Percentiles rank a stretch among this genome's conserved stretches.
Conservation (phyloP, 2,113 vertebrate species). For the Phyllopteryx taeniolatus region DNA sequence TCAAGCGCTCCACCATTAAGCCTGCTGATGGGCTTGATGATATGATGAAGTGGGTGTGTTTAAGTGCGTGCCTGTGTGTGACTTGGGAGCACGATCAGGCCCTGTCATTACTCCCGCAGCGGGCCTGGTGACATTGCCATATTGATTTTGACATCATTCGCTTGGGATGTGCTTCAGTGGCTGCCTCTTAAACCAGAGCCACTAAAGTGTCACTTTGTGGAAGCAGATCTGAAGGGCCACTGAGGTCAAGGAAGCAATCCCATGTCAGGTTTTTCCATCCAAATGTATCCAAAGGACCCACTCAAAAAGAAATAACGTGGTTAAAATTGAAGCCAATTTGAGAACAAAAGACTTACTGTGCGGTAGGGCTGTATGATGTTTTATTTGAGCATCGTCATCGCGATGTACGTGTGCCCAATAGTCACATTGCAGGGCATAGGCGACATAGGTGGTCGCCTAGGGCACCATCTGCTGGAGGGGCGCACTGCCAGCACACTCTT, state of each 20-base stretch:
- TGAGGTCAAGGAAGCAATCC: slow-evolving; percentile 16
- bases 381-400: too few relatives aligned
- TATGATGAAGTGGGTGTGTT: slow-evolving; percentile 56
- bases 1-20: slow-evolving; percentile 61
- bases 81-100: slow-evolving; percentile 35
- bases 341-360: not conserved
- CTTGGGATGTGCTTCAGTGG: slow-evolving; percentile 38
- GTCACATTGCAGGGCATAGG: too few relatives aligned
- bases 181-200: slow-evolving; percentile 47
- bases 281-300: not conserved
- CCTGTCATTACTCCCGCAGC: slow-evolving; percentile 43
- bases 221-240: slow-evolving; percentile 40
- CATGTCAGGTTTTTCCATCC: not conserved
- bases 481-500: too few relatives aligned
- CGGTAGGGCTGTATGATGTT: not conserved
- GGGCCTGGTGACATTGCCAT: slow-evolving; percentile 52
- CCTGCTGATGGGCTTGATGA: slow-evolving; percentile 60
- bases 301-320: not conserved
- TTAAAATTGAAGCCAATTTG: not conserved
- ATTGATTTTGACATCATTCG: slow-evolving; percentile 72
- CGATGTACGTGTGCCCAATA: too few relatives aligned
- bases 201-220: slow-evolving; percentile 56
- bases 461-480: too few relatives aligned
- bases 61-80: slow-evolving; percentile 39
- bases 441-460: too few relatives aligned